Evolutionary conservation across 2,113 vertebrate species (phyloP).

Genomic region (Furnarius figulus): DNA sequence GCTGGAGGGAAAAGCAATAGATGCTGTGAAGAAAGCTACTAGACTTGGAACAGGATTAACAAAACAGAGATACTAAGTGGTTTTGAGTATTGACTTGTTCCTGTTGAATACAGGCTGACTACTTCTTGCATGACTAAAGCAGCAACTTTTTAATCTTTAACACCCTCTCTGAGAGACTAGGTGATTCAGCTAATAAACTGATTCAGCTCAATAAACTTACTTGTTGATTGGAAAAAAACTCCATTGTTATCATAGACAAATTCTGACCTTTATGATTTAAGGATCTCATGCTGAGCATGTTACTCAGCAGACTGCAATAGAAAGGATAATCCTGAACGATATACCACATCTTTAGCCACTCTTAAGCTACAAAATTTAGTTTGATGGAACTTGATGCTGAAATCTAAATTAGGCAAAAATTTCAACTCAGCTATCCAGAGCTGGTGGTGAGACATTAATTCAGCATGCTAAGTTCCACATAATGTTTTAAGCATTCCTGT

Average conservation of each 20-base stretch:
- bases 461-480: background rate
- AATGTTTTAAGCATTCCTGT: background rate
- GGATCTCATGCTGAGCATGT: background rate
- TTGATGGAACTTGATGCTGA: background rate
- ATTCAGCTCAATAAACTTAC: background rate
- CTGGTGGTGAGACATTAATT: background rate
- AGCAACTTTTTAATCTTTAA: background rate
- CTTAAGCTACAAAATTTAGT: background rate
- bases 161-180: background rate
- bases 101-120: background rate
- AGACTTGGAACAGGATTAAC: background rate
- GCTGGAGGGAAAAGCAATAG: background rate
- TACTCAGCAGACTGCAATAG: background rate
- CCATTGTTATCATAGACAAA: background rate
- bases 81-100: background rate
- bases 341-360: background rate
- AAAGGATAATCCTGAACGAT: background rate
- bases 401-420: conserved; percentile 1
- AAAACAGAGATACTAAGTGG: background rate
- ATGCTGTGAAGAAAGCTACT: background rate
- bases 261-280: background rate
- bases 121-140: background rate
- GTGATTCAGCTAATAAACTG: background rate
- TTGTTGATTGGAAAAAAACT: background rate
- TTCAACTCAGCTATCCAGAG: background rate